phyloP scores from a whole-genome alignment of 2,797 vertebrate species.

The Lacerta agilis region DNA sequence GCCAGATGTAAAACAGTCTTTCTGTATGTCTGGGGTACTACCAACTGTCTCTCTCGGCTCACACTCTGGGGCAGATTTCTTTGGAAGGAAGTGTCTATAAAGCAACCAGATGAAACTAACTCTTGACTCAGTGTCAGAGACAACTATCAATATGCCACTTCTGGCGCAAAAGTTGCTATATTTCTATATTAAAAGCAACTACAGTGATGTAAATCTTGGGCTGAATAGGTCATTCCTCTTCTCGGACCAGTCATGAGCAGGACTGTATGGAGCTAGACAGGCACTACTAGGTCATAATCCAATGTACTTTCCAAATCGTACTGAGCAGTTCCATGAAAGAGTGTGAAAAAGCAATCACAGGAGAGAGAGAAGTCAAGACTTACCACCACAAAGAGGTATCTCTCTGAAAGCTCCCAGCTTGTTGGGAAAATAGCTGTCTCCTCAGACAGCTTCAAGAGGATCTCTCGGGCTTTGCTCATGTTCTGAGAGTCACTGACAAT shows the following conservation, averaged over 20 bases:
- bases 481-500: conserved; percentile 84
- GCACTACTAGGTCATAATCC: background rate
- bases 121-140: background rate
- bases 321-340: background rate
- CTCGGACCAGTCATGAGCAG: background rate
- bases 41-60: no score
- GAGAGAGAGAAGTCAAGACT: conserved; percentile 7
- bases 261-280: background rate
- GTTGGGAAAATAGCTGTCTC: conserved; percentile 88
- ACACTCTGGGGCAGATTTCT: no score
- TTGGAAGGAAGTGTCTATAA: no score
- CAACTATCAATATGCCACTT: background rate
- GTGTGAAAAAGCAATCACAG: background rate
- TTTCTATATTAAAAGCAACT: background rate
- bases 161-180: background rate
- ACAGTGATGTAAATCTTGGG: background rate
- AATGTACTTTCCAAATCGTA: background rate
- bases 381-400: conserved; percentile 92
- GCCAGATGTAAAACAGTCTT: no score
- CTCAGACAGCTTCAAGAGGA: conserved; percentile 85
- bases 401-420: conserved; percentile 82
- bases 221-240: background rate
- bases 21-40: no score
- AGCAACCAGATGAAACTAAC: no score
- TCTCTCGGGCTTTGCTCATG: conserved; percentile 81